Base-by-base conservation (phyloP, 2,113 vertebrate species). In the Monopterus albus region DNA sequence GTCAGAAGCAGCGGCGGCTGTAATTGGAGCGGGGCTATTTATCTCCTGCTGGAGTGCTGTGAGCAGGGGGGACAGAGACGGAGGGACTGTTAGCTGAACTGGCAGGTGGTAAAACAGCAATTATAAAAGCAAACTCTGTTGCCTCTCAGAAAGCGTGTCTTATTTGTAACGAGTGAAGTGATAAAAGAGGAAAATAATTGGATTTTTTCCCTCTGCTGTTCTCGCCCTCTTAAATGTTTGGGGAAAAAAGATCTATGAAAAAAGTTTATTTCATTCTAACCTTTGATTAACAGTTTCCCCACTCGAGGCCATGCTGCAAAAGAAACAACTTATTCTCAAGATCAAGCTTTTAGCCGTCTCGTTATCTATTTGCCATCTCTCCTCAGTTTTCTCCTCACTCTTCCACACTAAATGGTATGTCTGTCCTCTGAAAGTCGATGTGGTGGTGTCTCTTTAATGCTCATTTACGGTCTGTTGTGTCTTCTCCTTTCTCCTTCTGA, bases 151-250 rank as follows among this genome's bases (percentile, higher is more conserved):
- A 61, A 83, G 83, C 74, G 66, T 78, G 80, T 87, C 83, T 84
- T 80, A 88, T 91, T 90, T 88, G 87, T 85, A 86, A 73, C 70
- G 72, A 84, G 76, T 85, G 71, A 83, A 74, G 74, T 83, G 86
- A 89, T 88, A 81, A 89, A 90, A 87, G 79, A 85, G 58, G 59
- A 83, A 91, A 90, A 88, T 91, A 88, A 91, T 90, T 92, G 76
- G 78, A 91, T 89, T 87, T 66, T 75, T 72, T 61, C 49, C 65
- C 60, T 69, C 45, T 49, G 76, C 52, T 35, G n/a, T 66, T 63
- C 58, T 81, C 71, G 12, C 67, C 76, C 78, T 80, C 75, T 81
- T 63, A 66, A 85, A 71, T 71, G 68, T 89, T 84, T 90, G 76
- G 65, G 73, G 50, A 68, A 80, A n/a, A 84, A 75, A 68, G 72